Base-by-base conservation (phyloP, 2,888 invertebrate genomes). In the Eulithis testata region DNA sequence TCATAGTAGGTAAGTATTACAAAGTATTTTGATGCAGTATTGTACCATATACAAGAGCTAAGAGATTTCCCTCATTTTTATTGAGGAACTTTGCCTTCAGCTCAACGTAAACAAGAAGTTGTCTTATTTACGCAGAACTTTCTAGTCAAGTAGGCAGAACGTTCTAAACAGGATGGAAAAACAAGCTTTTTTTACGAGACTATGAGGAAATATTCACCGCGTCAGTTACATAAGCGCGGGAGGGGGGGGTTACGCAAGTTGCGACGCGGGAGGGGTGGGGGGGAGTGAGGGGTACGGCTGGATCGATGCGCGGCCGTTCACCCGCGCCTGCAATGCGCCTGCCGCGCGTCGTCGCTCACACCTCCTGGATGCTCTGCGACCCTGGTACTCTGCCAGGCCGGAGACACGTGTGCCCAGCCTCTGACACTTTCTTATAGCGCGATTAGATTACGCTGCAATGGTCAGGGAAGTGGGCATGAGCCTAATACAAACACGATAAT, bases 321-420 rank as follows among this genome's bases (percentile, higher is more conserved):
- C 91, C 91, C 92, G 92, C 90, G 92, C 90, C 92, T 91, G 91
- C 91, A 91, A 88, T 91, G 91, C 91, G 92, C 89, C 89, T 86
- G 80, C 74, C 79, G 79, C 76, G 76, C 73, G 57, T 11, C 72
- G 73, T 62, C 71, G 73, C 70, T 73, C 77, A 70, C 73, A 70
- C 76, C 66, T 72, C 79, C 75, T 71, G 62, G 70, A 63, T 66
- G 67, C 74, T 55, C 79, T 89, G 87, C 76, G 78, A 78, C 82
- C 90, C 89, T 90, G 84, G 90, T 91, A 88, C 83, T 71, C 75
- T 70, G 60, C 63, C 67, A 61, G 51, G 65, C 27, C 60, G 58
- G 54, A 44, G 31, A 57, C 60, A 54, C 60, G 63, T n/a, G 52
- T 12, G 36, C 40, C 45, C 43, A 11, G 27, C 43, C 59, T 12